Percentiles rank a stretch among this genome's conserved stretches.
These are phyloP conservation scores for Osmoderma eremita DNA, from an alignment of 2,888 invertebrate genomes.

Conservation along the genomic window DNA sequence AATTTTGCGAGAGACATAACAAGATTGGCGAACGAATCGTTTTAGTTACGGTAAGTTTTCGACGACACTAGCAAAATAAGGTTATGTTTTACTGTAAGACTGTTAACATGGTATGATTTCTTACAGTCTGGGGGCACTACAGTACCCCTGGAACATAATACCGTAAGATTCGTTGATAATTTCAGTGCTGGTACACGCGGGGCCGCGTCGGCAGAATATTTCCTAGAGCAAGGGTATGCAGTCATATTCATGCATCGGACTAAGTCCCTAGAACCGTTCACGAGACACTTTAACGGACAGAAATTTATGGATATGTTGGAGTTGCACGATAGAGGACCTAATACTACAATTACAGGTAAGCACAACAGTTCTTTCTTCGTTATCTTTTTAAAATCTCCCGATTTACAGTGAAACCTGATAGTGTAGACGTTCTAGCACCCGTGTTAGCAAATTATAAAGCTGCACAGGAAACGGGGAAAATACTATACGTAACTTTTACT, in stretches of 20 bases:
- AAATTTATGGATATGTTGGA: conserved; percentile 84
- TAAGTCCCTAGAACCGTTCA: conserved; percentile 91
- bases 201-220: conserved; percentile 94
- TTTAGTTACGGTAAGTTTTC: conserved; percentile 77
- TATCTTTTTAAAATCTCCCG: not conserved
- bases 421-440: conserved; percentile 77
- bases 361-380: too few species aligned
- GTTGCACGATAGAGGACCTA: conserved; percentile 71
- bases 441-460: conserved; percentile 82
- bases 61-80: conserved; percentile 3
- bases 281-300: conserved; percentile 84
- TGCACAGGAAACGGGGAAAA: conserved; percentile 77
- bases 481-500: conserved; percentile 83
- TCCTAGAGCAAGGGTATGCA: conserved; percentile 85
- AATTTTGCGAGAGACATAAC: conserved; percentile 78
- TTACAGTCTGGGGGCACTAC: conserved; percentile 94
- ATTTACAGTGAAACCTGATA: conserved; percentile 74
- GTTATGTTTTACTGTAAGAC: conserved; percentile 27
- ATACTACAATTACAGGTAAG: conserved; percentile 73
- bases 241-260: conserved; percentile 94
- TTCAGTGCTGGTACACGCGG: conserved; percentile 98
- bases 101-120: conserved; percentile 34
- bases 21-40: conserved; percentile 77
- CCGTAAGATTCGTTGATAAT: conserved; percentile 98
- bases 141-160: conserved; percentile 95